Evolutionary conservation across 2,797 vertebrate species (phyloP), one percentile per base, ranked within the genome.

Genomic region (Coluber constrictor): DNA sequence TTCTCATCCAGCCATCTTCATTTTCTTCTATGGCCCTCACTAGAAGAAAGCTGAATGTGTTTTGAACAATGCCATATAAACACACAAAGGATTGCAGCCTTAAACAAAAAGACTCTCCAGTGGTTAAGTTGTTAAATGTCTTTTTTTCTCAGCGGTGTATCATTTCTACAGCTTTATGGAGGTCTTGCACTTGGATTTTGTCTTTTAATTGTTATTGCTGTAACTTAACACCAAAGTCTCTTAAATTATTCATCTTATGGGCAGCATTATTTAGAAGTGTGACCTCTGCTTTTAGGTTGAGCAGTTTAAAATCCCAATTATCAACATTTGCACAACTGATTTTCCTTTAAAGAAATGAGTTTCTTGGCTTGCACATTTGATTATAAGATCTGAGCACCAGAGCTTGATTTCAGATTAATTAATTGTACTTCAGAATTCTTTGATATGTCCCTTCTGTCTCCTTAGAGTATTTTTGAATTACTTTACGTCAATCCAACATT

Each of bases 241-340:
- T 61, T 91, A 88, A 79, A 93, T 91, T 93, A 88, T 93, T 93
- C 56, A 93, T 83, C 55, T 29, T 23, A 57, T 37, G 56, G 37
- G 56, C 56, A 56, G 8, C 23, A 29, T 88, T 91, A 83, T 79
- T 88, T 90, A 91, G 63, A 37, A 88, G 90, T n/a, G 37, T 51
- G 43, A 61, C 25, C 74, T 90, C 66, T 79, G 55, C 79, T 86
- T 88, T 93, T 60, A 54, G 92, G 66, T 91, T 88, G 60, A 83
- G 56, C 5, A 23, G 43, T 88, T 88, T 54, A 55, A 88, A 79
- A 61, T 37, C 63, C 29, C 63, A 88, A n/a, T 54, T 60, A 11
- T 32, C 43, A 61, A 87, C 59, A 63, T 23, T 27, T 63, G n/a
- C 4, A 37, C 70, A 61, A 55, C 29, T 43, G 8, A 29, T 70